Evolutionary conservation across 2,113 vertebrate species (phyloP).

Genomic region (Protomyctophum bolini): DNA sequence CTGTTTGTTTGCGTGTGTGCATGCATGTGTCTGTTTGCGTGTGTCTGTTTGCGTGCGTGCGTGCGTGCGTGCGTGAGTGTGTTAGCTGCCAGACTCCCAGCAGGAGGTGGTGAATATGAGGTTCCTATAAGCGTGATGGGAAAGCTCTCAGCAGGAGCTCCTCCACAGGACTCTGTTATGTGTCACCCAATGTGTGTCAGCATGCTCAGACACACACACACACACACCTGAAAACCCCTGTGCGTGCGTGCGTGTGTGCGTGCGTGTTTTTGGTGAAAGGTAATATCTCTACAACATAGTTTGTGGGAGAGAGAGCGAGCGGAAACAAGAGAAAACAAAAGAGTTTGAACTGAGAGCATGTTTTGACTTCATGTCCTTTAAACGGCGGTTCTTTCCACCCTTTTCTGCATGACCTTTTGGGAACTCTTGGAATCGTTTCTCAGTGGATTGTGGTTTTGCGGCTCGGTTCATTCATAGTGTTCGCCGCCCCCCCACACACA

Average conservation of each 20-base stretch:
- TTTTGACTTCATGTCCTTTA: too few species aligned
- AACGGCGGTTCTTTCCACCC: too few species aligned
- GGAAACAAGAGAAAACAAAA: too few species aligned
- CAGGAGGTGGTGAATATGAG: conserved; percentile 34
- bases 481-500: too few species aligned
- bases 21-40: background rate
- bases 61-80: conserved; percentile 32
- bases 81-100: conserved; percentile 43
- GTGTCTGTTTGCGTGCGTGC: conserved; percentile 1
- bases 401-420: too few species aligned
- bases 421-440: too few species aligned
- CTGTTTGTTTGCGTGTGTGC: background rate
- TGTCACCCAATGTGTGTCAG: conserved; percentile 48
- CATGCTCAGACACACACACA: conserved; percentile 15
- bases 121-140: conserved; percentile 43
- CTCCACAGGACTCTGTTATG: conserved; percentile 47
- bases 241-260: conserved; percentile 5
- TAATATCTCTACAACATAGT: background rate
- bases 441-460: too few species aligned
- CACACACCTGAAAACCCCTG: background rate
- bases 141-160: conserved; percentile 43
- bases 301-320: too few species aligned
- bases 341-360: too few species aligned
- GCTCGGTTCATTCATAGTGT: too few species aligned
- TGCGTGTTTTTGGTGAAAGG: background rate